Evolutionary conservation across 2,797 vertebrate species (phyloP), one percentile per base, ranked within the genome.

Genomic region (Myotis daubentonii): DNA sequence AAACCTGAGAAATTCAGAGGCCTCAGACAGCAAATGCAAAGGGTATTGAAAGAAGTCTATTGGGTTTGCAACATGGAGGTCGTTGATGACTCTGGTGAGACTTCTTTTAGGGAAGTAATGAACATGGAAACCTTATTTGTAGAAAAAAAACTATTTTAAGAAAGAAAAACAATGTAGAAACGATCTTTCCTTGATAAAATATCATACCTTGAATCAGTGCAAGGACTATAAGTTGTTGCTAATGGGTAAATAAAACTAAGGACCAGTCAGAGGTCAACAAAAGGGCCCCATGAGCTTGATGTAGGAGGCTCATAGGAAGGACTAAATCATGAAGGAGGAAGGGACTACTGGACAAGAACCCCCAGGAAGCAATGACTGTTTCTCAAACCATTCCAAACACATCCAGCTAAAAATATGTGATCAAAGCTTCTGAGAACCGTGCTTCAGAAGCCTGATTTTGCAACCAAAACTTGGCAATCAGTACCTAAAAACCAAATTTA

Each of bases 381-480:
- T 88, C 80, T 91, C 36, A 82, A 91, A 55, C 74, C 33, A 79
- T 94, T 96, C 90, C 81, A 97, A 95, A 95, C 51, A 96, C 38
- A 93, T 66, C 53, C 36, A 90, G 33, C 76, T 80, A 49, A 93
- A 93, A 96, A 51, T 57, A 82, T 83, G 20, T 49, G 83, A 98
- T 97, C 87, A 91, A 94, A 82, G 91, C 78, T 97, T 94, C 89
- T 93, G 92, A 91, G 70, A 97, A 95, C 5, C 20, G 55, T 89
- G 57, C 96, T 96, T 97, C 95, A 95, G 95, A 97, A 92, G 87
- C 86, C 89, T 97, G 87, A 88, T 87, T 98, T 78, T 90, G 76
- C 72, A 97, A 94, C 75, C 84, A 74, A 96, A 97, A 97, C 91
- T 98, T 98, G 97, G 97, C 97, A 98, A 97, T 96, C 97, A 80